These are phyloP conservation scores for Connochaetes taurinus DNA, from an alignment of 2,113 vertebrate genomes.

Conservation along the genomic window DNA sequence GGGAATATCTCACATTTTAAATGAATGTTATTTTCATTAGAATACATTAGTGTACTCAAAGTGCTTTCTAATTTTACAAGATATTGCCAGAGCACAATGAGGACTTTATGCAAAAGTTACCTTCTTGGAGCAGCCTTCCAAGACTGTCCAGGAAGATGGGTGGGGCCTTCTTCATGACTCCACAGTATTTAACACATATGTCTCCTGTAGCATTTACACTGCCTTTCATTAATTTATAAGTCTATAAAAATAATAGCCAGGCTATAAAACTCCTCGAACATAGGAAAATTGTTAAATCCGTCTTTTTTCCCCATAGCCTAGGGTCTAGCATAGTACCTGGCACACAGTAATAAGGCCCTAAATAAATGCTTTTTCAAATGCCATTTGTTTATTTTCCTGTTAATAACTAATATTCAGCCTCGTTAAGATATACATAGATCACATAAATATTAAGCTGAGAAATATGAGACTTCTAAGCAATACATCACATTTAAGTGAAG, in stretches of 20 bases:
- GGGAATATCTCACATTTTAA: neutral
- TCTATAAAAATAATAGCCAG: neutral
- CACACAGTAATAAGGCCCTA: neutral
- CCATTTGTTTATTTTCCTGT: neutral
- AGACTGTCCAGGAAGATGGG: neutral
- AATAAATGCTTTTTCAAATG: neutral
- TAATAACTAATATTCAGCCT: neutral
- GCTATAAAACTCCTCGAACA: neutral
- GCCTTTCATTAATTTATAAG: neutral
- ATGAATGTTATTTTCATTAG: constrained; percentile 13
- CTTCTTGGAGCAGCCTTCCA: neutral
- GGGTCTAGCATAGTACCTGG: neutral
- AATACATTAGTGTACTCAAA: neutral
- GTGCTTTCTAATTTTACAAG: neutral
- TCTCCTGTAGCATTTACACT: neutral
- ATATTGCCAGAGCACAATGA: neutral
- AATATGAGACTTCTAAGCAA: constrained; percentile 15
- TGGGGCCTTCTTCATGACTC: neutral
- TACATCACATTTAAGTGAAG: neutral
- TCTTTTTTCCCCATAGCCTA: neutral
- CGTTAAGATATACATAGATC: neutral
- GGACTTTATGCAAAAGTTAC: neutral
- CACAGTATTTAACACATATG: neutral
- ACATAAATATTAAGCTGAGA: neutral
- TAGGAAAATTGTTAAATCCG: neutral